Evolutionary conservation across 1,140 invertebrate species (phyloP).

Genomic region (silkworm (Bombyx mori)): DNA sequence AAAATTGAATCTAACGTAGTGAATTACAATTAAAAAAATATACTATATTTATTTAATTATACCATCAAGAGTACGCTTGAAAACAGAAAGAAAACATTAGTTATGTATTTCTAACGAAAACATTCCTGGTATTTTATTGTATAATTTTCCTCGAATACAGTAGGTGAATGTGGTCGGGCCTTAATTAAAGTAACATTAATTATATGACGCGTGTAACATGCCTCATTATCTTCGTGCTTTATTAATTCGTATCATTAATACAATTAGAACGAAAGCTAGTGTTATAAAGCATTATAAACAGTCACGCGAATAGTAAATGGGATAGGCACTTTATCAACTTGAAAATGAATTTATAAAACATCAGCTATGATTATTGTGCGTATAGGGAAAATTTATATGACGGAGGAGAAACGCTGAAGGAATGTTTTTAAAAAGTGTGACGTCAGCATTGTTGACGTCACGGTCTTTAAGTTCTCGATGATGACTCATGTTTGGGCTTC

Average conservation of each 20-base stretch:
- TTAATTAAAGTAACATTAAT: slow-evolving; percentile 1
- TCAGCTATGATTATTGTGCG: too few relatives aligned
- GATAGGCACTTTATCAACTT: slow-evolving; percentile 12
- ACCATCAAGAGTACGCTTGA: too few relatives aligned
- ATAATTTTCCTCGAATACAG: background rate
- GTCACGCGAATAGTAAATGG: slow-evolving; percentile 22
- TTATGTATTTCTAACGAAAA: background rate
- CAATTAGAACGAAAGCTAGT: slow-evolving; percentile 20
- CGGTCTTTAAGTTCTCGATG: too few relatives aligned
- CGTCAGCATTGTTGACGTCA: too few relatives aligned
- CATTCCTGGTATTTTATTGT: background rate
- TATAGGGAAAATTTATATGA: too few relatives aligned
- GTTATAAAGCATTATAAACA: slow-evolving; percentile 14
- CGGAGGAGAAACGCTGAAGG: too few relatives aligned
- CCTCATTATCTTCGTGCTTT: slow-evolving; percentile 21
- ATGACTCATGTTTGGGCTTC: too few relatives aligned
- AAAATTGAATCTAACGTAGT: background rate
- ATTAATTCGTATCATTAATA: slow-evolving; percentile 23
- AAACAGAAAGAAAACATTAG: too few relatives aligned
- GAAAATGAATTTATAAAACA: too few relatives aligned
- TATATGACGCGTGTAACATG: slow-evolving; percentile 16
- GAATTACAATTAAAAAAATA: too few relatives aligned
- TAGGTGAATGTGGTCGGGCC: background rate
- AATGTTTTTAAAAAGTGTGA: too few relatives aligned
- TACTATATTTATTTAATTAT: too few relatives aligned